phyloP scores from a whole-genome alignment of 2,113 vertebrate species.

The Riparia riparia region DNA sequence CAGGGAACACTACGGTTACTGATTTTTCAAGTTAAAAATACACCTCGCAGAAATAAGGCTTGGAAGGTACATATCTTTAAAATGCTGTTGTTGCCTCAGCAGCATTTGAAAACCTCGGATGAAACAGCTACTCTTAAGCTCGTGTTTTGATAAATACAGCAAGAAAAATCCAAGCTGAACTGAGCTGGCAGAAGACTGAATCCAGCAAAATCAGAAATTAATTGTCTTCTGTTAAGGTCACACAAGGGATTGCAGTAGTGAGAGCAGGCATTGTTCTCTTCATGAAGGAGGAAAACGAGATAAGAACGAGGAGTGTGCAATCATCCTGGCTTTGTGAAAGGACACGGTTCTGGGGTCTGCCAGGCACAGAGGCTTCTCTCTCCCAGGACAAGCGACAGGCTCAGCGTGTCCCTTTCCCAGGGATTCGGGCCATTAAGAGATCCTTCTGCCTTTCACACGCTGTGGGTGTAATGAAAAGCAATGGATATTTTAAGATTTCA shows the following conservation, averaged over 20 bases:
- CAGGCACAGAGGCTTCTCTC: neutral
- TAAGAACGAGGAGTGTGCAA: conserved; percentile 26
- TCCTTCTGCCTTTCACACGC: conserved; percentile 41
- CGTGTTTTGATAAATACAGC: conserved; percentile 13
- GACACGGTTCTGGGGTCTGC: neutral
- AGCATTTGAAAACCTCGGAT: neutral
- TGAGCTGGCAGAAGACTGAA: conserved; percentile 36
- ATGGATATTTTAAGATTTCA: conserved; percentile 72
- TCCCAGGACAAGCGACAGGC: conserved; percentile 9
- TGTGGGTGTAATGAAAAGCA: conserved; percentile 71
- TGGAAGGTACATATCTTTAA: neutral
- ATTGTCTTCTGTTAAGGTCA: conserved; percentile 32
- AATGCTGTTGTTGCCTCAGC: neutral
- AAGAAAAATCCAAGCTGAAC: neutral
- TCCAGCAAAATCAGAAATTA: conserved; percentile 42
- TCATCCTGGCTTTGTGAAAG: conserved; percentile 25
- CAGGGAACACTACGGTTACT: neutral
- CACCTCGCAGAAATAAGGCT: neutral
- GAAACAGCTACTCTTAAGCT: neutral
- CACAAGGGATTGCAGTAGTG: neutral
- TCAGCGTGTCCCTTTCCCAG: conserved; percentile 3
- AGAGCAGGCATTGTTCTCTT: conserved; percentile 13
- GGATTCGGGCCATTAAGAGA: conserved; percentile 50
- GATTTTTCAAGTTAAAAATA: neutral
- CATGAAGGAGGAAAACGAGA: neutral